phyloP scores from a whole-genome alignment of 1,140 invertebrate species.

The Stegodyphus dumicola region DNA sequence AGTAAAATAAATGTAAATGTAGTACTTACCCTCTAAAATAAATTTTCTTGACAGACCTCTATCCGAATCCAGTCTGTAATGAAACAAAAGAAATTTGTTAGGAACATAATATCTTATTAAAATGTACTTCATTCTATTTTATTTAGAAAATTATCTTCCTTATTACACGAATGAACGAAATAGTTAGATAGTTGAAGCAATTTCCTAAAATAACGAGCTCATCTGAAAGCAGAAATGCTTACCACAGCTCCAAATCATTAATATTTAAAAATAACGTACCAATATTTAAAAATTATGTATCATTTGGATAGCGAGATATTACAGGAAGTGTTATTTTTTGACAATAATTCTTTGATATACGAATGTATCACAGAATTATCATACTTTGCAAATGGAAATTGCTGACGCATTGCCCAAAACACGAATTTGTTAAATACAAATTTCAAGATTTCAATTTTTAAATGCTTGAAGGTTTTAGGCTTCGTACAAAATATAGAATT shows the following conservation, averaged over 20 bases:
- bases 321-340: too few species aligned
- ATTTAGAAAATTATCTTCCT: not conserved
- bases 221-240: not conserved
- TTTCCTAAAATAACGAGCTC: not conserved
- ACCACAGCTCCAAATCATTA: not conserved
- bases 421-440: too few species aligned
- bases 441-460: too few species aligned
- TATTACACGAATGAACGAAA: not conserved
- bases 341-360: too few species aligned
- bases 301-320: too few species aligned
- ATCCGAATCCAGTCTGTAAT: conserved; percentile 85
- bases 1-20: not conserved
- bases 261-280: too few species aligned
- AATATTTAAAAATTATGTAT: too few species aligned
- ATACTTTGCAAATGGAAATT: too few species aligned
- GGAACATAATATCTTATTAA: not conserved
- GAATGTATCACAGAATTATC: too few species aligned
- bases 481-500: too few species aligned
- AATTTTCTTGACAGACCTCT: conserved; percentile 93
- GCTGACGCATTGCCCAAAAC: too few species aligned
- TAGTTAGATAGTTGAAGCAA: not conserved
- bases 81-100: conserved; percentile 41
- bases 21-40: conserved; percentile 84
- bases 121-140: not conserved
- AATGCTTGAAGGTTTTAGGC: too few species aligned